Percentiles rank a stretch among this genome's conserved stretches.
phyloP scores from a whole-genome alignment of 1,140 invertebrate species.

The Solenopsis fugax region DNA sequence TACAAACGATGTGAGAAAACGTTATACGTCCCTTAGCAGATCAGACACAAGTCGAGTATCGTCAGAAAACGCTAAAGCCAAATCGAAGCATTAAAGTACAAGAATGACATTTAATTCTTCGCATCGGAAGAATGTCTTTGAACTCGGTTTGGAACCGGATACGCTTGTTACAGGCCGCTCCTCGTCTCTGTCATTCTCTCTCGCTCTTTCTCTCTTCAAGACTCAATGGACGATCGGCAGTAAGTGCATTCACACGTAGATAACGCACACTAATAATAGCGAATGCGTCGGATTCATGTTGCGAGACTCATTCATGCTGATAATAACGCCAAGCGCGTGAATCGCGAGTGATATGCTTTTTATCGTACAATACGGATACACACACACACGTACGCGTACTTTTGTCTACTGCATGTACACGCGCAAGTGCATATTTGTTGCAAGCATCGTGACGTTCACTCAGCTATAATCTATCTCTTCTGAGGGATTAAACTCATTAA shows the following conservation, averaged over 20 bases:
- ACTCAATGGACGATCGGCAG: slow-evolving; percentile 25
- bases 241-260: slow-evolving; percentile 75
- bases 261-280: slow-evolving; percentile 54
- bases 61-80: background rate
- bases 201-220: slow-evolving; percentile 23
- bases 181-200: background rate
- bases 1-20: background rate
- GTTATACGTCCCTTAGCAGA: background rate
- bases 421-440: background rate
- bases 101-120: slow-evolving; percentile 53
- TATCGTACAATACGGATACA: slow-evolving; percentile 47
- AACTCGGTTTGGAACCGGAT: slow-evolving; percentile 76
- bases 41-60: background rate
- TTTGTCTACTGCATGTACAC: slow-evolving; percentile 25
- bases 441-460: slow-evolving; percentile 11
- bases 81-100: background rate
- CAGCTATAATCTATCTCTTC: background rate
- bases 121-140: slow-evolving; percentile 64
- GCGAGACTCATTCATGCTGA: slow-evolving; percentile 66
- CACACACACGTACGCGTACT: background rate
- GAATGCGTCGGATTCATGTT: slow-evolving; percentile 23
- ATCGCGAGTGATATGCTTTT: slow-evolving; percentile 65
- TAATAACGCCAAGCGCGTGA: slow-evolving; percentile 62
- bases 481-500: slow-evolving; percentile 26
- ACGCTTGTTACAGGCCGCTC: slow-evolving; percentile 65